Percentiles rank a stretch among this genome's conserved stretches.
Conservation (phyloP, 2,113 vertebrate species). For the Salvelinus alpinus region DNA sequence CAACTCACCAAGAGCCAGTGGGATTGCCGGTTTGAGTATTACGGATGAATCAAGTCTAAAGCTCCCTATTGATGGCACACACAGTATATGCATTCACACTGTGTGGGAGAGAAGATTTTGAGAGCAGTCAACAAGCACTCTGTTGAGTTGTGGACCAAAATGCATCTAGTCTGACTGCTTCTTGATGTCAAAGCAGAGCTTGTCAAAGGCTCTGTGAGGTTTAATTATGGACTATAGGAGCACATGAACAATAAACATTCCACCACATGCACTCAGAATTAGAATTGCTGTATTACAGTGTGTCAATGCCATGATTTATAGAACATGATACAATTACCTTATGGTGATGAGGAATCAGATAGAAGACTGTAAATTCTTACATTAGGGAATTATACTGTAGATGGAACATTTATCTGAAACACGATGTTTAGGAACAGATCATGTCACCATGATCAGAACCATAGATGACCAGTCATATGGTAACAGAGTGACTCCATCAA, state of each 20-base stretch:
- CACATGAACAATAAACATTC: not conserved
- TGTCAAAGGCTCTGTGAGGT: not conserved
- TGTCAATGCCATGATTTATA: not conserved
- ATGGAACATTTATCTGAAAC: too few species aligned
- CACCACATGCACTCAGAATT: not conserved
- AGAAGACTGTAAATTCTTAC: not conserved
- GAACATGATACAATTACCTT: not conserved
- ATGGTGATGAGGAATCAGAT: not conserved
- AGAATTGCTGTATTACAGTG: not conserved
- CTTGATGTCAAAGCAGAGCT: not conserved
- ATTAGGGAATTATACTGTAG: not conserved
- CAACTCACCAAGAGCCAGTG: slow-evolving; percentile 49
- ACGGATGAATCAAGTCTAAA: slow-evolving; percentile 49
- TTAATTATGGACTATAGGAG: not conserved
- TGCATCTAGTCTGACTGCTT: too few species aligned
- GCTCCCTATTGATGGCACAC: slow-evolving; percentile 29
- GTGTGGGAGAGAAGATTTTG: not conserved
- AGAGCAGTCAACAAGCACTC: not conserved
- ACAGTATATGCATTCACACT: not conserved
- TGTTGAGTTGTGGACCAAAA: not conserved
- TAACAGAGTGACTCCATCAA: too few species aligned
- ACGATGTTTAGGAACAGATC: not conserved
- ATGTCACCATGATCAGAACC: not conserved
- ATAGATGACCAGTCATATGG: not conserved
- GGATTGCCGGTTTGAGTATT: slow-evolving; percentile 31